Conservation (phyloP, 2,113 vertebrate genomes). For the Paramisgurnus dabryanus region DNA sequence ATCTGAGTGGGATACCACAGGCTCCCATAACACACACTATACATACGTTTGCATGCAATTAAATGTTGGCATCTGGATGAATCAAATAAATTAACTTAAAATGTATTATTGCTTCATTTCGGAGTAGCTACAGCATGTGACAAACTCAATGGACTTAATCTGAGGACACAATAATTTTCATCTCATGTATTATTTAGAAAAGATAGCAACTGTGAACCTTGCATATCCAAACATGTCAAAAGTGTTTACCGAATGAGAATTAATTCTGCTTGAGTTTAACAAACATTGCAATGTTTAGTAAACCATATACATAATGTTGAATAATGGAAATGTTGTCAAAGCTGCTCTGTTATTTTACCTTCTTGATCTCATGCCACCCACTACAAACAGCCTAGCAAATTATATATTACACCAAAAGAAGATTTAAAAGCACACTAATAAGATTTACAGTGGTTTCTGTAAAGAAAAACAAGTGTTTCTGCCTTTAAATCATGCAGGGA, state of each 20-base stretch:
- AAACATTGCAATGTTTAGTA: constrained; percentile 6
- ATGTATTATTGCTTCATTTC: too few relatives aligned
- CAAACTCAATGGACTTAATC: too few relatives aligned
- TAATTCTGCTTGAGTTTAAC: not conserved
- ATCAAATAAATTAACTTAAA: too few relatives aligned
- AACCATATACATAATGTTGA: constrained; percentile 6
- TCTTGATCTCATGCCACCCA: constrained; percentile 43
- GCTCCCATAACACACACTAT: not conserved
- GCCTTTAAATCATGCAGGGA: constrained; percentile 24
- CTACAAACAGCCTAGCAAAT: not conserved
- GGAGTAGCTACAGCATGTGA: too few relatives aligned
- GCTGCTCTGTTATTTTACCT: constrained; percentile 50
- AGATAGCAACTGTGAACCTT: not conserved
- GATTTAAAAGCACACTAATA: constrained; percentile 32
- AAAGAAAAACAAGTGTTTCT: constrained; percentile 40
- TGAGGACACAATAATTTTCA: not conserved
- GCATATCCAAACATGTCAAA: constrained; percentile 10
- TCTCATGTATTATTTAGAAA: not conserved
- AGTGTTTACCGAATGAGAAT: not conserved
- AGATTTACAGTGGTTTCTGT: constrained; percentile 39
- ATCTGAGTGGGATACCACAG: not conserved
- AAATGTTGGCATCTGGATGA: too few relatives aligned
- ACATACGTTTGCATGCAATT: too few relatives aligned
- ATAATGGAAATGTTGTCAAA: constrained; percentile 3
- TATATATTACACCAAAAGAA: constrained; percentile 40